Conservation (phyloP, 1,140 invertebrate species). For the Caligus rogercresseyi region DNA sequence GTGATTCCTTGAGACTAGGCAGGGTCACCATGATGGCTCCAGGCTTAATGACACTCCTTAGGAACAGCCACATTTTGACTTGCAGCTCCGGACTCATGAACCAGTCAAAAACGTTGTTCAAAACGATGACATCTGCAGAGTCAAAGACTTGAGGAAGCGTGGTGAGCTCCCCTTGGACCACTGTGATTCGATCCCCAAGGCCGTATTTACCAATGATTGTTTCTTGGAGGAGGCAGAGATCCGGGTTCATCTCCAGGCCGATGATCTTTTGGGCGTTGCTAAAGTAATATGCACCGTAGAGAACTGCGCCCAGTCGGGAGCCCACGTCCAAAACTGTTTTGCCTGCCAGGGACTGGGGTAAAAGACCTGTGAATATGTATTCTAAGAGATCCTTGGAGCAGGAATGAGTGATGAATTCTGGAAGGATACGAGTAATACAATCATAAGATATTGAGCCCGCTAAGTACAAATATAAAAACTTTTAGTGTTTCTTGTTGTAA, state of each 20-base stretch:
- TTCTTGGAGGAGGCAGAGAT: conserved; percentile 43
- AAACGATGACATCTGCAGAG: conserved; percentile 38
- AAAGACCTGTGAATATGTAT: conserved; percentile 42
- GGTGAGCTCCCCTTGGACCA: conserved; percentile 40
- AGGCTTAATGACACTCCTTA: conserved; percentile 36
- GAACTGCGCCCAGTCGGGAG: conserved; percentile 45
- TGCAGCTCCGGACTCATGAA: conserved; percentile 39
- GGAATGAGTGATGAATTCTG: conserved; percentile 46
- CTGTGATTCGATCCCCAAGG: conserved; percentile 35
- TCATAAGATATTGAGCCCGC: too few relatives aligned
- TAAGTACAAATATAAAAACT: too few relatives aligned
- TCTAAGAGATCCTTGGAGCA: conserved; percentile 40
- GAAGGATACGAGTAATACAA: conserved; percentile 28
- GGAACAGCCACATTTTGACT: conserved; percentile 40
- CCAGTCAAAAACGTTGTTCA: conserved; percentile 47
- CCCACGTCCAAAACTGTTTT: conserved; percentile 48
- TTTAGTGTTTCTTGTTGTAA: too few relatives aligned
- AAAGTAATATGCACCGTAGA: conserved; percentile 48
- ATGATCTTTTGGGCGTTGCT: conserved; percentile 40
- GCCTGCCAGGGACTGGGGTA: conserved; percentile 37
- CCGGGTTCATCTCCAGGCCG: conserved; percentile 50
- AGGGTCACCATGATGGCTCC: conserved; percentile 38
- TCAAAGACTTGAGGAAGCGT: conserved; percentile 36
- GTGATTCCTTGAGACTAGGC: conserved; percentile 36
- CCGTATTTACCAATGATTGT: conserved; percentile 39